A percentile compares a stretch with the other conserved stretches of the same genome.
Conservation (phyloP, 2,113 vertebrate genomes). For the Urocolius indicus region DNA sequence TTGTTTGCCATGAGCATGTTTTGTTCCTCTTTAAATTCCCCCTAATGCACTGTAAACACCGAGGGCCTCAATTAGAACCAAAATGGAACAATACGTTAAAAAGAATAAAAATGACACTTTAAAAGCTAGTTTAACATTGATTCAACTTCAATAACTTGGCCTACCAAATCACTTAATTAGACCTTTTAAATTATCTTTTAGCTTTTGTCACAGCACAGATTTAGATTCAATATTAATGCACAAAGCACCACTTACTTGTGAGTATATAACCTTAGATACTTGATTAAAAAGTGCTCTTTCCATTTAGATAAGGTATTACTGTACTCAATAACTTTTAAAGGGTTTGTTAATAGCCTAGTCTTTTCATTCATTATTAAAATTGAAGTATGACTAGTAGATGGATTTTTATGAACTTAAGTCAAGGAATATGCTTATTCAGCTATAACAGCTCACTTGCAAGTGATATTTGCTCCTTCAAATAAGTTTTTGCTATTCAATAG, state of each 20-base stretch:
- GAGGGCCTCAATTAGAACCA: not conserved
- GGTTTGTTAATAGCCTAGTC: conserved; percentile 74
- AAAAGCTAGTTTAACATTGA: not conserved
- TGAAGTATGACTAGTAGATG: conserved; percentile 69
- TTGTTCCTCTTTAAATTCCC: not conserved
- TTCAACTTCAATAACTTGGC: not conserved
- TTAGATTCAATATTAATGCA: conserved; percentile 66
- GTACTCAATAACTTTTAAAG: conserved; percentile 77
- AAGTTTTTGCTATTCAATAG: conserved; percentile 61
- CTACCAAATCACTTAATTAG: conserved; percentile 8
- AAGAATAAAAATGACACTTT: not conserved
- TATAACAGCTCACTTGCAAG: conserved; percentile 67
- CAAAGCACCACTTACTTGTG: conserved; percentile 67
- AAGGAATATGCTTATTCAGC: conserved; percentile 78
- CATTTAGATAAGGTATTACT: conserved; percentile 75
- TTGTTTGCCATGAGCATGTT: not conserved
- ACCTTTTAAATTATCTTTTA: conserved; percentile 36
- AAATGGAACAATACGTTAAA: not conserved
- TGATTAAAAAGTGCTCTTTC: conserved; percentile 70
- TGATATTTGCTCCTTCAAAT: conserved; percentile 62
- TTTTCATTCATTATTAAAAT: conserved; percentile 74
- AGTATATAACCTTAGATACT: conserved; percentile 74
- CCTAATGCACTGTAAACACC: not conserved
- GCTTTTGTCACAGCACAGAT: not conserved
- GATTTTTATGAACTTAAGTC: conserved; percentile 78